A percentile compares a stretch with the other conserved stretches of the same genome.
phyloP scores from a whole-genome alignment of 30 jellyfish, hydroid and myxozoan genomes.

The Aurelia aurita complex sp. Pacific region DNA sequence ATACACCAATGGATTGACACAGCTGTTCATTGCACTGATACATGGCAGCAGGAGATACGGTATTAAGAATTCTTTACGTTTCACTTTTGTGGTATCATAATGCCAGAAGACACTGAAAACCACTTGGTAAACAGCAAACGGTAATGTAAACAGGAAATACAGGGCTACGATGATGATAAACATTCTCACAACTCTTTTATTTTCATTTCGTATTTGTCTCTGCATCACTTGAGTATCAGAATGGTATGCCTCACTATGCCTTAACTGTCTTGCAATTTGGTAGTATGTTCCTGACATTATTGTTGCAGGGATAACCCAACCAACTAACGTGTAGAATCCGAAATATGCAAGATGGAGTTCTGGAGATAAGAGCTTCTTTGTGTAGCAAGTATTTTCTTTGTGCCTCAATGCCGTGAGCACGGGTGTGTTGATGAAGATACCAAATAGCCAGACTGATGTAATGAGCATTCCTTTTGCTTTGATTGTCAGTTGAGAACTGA shows the following conservation, averaged over 20 bases:
- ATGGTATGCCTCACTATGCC: conserved; percentile 41
- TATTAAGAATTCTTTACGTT: background rate
- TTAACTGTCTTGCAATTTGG: conserved; percentile 31
- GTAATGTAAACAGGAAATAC: conserved; percentile 39
- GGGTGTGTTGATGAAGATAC: conserved; percentile 27
- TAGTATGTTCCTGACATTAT: conserved; percentile 16
- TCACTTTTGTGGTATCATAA: background rate
- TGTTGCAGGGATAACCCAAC: conserved; percentile 54
- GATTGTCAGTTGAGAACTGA: conserved; percentile 38
- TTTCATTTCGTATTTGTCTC: conserved; percentile 45
- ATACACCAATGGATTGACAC: conserved; percentile 61
- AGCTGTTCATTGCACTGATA: conserved; percentile 64
- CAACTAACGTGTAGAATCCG: conserved; percentile 20
- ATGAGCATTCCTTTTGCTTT: conserved; percentile 32
- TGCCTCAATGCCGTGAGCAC: conserved; percentile 1
- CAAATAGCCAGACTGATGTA: conserved; percentile 45
- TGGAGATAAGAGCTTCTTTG: conserved; percentile 5
- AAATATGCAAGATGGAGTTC: conserved; percentile 18
- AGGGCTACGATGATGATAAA: conserved; percentile 46
- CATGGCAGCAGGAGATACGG: conserved; percentile 28
- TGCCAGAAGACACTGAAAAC: background rate
- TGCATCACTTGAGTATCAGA: conserved; percentile 45
- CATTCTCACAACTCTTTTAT: conserved; percentile 51
- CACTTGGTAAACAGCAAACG: conserved; percentile 43
- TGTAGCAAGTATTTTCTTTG: conserved; percentile 5